phyloP scores from a whole-genome alignment of 1,140 invertebrate species.

The Leucophenga varia region DNA sequence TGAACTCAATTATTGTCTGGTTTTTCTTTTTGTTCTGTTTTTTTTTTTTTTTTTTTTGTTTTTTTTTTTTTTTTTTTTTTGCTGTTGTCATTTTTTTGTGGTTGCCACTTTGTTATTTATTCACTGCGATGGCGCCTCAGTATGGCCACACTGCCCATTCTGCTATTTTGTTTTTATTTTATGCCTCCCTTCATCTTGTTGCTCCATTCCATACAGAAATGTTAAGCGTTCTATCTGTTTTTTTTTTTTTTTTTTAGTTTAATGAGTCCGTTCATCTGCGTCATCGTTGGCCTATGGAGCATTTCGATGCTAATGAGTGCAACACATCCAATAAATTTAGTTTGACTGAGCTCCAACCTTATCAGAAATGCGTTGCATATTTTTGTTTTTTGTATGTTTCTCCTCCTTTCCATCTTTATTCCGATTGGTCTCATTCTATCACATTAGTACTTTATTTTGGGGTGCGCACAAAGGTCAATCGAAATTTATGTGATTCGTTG shows the following conservation, averaged over 20 bases:
- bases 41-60: slow-evolving; percentile 24
- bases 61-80: neutral
- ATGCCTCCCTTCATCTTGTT: neutral
- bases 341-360: slow-evolving; percentile 48
- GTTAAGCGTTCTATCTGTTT: no score
- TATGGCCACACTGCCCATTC: no score
- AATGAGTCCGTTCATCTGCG: slow-evolving; percentile 45
- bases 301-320: slow-evolving; percentile 53
- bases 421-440: no score
- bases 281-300: slow-evolving; percentile 26
- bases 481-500: slow-evolving; percentile 43
- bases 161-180: no score
- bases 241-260: no score
- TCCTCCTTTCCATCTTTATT: no score
- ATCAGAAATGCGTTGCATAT: no score
- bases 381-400: no score
- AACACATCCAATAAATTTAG: slow-evolving; percentile 54
- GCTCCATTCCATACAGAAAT: slow-evolving; percentile 6
- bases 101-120: slow-evolving; percentile 54
- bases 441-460: no score
- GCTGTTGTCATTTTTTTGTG: slow-evolving; percentile 34
- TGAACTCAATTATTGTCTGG: slow-evolving; percentile 47
- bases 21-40: slow-evolving; percentile 21
- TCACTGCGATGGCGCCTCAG: slow-evolving; percentile 37
- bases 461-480: slow-evolving; percentile 43